Percentiles rank a stretch among this genome's conserved stretches.
These are phyloP conservation scores for Caenorhabditis doughertyi DNA, from an alignment of 2,888 invertebrate species.

Conservation along the genomic window DNA sequence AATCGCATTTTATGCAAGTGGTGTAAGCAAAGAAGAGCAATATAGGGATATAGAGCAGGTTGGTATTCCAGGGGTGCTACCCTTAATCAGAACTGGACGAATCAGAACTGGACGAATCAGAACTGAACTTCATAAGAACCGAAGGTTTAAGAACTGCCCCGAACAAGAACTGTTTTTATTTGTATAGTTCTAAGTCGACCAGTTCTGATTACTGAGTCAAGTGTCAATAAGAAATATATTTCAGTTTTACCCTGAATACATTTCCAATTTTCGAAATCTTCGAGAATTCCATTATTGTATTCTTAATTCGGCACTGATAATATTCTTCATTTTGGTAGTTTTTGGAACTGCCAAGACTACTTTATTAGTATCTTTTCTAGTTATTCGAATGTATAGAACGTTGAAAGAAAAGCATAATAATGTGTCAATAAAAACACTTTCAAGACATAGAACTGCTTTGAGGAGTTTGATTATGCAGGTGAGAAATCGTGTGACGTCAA, in stretches of 20 bases:
- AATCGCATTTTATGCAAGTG: background rate
- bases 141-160: too few relatives aligned
- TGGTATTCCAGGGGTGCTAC: too few relatives aligned
- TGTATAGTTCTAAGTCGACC: too few relatives aligned
- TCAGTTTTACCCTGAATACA: background rate
- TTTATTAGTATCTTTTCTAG: conserved; percentile 1
- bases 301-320: background rate
- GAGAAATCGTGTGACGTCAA: too few relatives aligned
- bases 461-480: conserved; percentile 41
- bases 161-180: too few relatives aligned
- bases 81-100: too few relatives aligned
- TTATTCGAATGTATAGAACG: background rate
- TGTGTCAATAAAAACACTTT: conserved; percentile 1
- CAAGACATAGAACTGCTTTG: conserved; percentile 4
- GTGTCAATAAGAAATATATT: too few relatives aligned
- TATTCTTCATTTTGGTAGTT: conserved; percentile 1
- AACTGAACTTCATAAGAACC: too few relatives aligned
- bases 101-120: too few relatives aligned
- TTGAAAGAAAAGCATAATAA: background rate
- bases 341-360: conserved; percentile 1
- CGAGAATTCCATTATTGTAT: conserved; percentile 23
- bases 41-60: too few relatives aligned
- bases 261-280: background rate
- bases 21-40: conserved; percentile 5
- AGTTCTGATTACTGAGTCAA: too few relatives aligned